These are phyloP conservation scores for Julus scanicus DNA, from an alignment of 2,888 invertebrate species.

Conservation along the genomic window DNA sequence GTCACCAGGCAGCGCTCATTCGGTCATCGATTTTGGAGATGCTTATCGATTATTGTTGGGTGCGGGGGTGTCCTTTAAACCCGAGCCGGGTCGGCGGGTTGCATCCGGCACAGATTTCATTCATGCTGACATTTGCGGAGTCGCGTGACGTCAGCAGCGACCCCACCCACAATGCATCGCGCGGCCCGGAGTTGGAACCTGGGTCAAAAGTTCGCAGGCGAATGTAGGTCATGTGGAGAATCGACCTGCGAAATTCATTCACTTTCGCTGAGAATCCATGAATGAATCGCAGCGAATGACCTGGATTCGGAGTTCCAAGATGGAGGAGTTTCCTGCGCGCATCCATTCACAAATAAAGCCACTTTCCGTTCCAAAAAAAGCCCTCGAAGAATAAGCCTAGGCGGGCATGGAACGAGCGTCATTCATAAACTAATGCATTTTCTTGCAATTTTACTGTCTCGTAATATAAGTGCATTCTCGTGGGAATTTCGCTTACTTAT, in stretches of 20 bases:
- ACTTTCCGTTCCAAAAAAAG: no score
- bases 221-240: background rate
- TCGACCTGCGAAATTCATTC: background rate
- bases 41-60: background rate
- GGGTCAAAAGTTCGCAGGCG: background rate
- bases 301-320: background rate
- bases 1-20: background rate
- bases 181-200: background rate
- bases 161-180: background rate
- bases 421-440: background rate
- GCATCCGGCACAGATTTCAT: background rate
- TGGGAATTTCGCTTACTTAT: no score
- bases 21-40: background rate
- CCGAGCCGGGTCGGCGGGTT: no score
- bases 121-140: slow-evolving; percentile 17
- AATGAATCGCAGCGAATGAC: background rate
- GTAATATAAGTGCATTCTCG: no score
- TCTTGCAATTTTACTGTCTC: no score
- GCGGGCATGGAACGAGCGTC: no score
- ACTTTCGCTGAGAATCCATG: background rate
- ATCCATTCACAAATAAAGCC: background rate
- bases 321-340: background rate
- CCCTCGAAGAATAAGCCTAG: background rate
- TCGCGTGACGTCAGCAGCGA: background rate
- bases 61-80: no score